A percentile compares a stretch with the other conserved stretches of the same genome.
Conservation (phyloP, 2,113 vertebrate genomes). For the Rhinopomastus cyanomelas region DNA sequence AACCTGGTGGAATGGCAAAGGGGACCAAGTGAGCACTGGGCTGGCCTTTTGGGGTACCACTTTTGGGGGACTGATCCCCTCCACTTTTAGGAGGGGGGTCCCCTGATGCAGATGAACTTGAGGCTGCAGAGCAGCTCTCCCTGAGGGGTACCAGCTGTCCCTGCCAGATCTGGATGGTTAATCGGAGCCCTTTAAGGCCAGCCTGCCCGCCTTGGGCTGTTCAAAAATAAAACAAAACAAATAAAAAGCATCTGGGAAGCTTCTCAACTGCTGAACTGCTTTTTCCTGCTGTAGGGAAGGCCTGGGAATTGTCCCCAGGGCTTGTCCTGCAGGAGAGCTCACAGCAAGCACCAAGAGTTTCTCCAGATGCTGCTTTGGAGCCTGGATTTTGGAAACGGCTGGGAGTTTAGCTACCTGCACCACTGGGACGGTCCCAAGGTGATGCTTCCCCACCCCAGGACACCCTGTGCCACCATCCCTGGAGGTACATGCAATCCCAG, state of each 20-base stretch:
- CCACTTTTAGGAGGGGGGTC: no score
- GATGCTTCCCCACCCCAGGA: not conserved
- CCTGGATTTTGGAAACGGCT: not conserved
- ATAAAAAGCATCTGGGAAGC: constrained; percentile 28
- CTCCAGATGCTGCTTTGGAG: not conserved
- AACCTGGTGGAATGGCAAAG: not conserved
- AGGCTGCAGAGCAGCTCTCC: not conserved
- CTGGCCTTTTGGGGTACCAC: not conserved
- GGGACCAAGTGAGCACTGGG: accelerated
- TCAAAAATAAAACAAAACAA: constrained; percentile 18
- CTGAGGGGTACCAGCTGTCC: not conserved
- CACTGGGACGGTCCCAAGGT: not conserved
- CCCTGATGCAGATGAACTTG: accelerated
- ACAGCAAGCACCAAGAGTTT: not conserved
- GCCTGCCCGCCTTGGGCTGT: not conserved
- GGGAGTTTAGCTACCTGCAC: not conserved
- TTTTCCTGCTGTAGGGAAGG: not conserved
- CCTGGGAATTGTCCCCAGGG: not conserved
- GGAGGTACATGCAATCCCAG: not conserved
- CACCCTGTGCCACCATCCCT: not conserved
- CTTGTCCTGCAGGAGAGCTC: not conserved
- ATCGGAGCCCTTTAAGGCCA: not conserved
- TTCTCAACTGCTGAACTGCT: not conserved
- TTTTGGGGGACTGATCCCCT: not conserved
- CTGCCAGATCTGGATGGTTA: not conserved